Evolutionary conservation across 2,113 vertebrate genomes (phyloP), one percentile per base, ranked within the genome.

Genomic region (Ciconia boyciana): DNA sequence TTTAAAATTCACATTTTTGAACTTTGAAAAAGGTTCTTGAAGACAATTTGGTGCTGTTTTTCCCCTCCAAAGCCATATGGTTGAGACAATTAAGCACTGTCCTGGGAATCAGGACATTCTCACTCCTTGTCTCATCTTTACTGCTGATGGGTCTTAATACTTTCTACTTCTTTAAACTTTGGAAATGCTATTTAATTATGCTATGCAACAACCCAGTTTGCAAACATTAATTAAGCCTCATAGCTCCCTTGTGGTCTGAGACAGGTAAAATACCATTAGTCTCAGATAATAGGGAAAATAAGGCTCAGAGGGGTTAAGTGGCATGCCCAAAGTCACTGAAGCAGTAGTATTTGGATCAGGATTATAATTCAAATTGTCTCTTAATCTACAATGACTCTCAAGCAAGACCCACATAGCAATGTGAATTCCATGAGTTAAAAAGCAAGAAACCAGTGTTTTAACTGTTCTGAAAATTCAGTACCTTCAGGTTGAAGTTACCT

Each of bases 181-280:
- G 88, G 89, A 95, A 97, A 94, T 62, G 77, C 90, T 91, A 94
- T 97, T 96, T 96, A 95, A 96, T 97, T 97, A 96, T 97, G 95
- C 96, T 86, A 95, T 92, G 83, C 95, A 97, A 97, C 91, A 96
- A 92, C 88, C 71, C 81, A 88, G 91, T 97, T 95, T 97, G 89
- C 94, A 97, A 96, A 97, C 94, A 96, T 96, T 95, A 97, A 96
- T 96, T 97, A 97, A 96, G 88, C 93, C 75, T 95, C 76, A 96
- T 96, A 95, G 95, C 87, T 97, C 94, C 94, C 93, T 60, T 95
- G 94, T 94, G 95, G 93, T 89, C 90, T 96, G 92, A 97, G 93
- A 93, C 91, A 94, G 96, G 93, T 96, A 96, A 97, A 97, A 96
- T 92, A 94, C 90, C 74, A 96, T 96, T 96, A 95, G 92, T 90